Evolutionary conservation across 2,888 invertebrate genomes (phyloP).

Genomic region (Plagiodera versicolora): DNA sequence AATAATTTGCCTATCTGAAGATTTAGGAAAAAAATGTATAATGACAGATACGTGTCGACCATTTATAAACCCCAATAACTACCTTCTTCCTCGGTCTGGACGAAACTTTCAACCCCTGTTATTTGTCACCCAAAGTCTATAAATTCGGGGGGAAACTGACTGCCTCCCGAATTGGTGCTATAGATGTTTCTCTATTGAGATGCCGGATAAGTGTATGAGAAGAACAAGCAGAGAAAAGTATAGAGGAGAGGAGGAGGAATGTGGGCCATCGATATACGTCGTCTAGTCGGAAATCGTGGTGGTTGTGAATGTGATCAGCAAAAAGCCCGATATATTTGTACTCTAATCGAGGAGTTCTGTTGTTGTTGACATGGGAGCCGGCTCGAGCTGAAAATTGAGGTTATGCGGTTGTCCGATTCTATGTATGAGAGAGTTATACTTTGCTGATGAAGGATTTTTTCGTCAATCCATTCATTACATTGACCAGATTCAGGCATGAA

Average conservation of each 20-base stretch:
- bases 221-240: too few species aligned
- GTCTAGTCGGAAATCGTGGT: conserved; percentile 30
- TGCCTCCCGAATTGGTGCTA: conserved; percentile 11
- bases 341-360: conserved; percentile 6
- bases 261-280: conserved; percentile 30
- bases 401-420: conserved; percentile 1
- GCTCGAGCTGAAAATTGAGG: conserved; percentile 6
- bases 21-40: background rate
- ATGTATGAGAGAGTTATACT: too few species aligned
- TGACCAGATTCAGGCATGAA: too few species aligned
- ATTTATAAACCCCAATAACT: too few species aligned
- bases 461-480: too few species aligned
- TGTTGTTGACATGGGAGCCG: background rate
- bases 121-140: conserved; percentile 4
- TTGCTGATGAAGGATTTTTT: too few species aligned
- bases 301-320: conserved; percentile 32
- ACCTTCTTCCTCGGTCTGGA: too few species aligned
- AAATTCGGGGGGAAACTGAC: background rate
- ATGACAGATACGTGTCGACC: too few species aligned
- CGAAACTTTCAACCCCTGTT: too few species aligned
- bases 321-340: conserved; percentile 17
- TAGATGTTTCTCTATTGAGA: conserved; percentile 20
- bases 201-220: conserved; percentile 34
- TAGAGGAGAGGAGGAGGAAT: conserved; percentile 27
- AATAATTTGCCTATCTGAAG: too few species aligned